Evolutionary conservation across 2,797 vertebrate species (phyloP).

Genomic region (Poeciliopsis paucimaculata): DNA sequence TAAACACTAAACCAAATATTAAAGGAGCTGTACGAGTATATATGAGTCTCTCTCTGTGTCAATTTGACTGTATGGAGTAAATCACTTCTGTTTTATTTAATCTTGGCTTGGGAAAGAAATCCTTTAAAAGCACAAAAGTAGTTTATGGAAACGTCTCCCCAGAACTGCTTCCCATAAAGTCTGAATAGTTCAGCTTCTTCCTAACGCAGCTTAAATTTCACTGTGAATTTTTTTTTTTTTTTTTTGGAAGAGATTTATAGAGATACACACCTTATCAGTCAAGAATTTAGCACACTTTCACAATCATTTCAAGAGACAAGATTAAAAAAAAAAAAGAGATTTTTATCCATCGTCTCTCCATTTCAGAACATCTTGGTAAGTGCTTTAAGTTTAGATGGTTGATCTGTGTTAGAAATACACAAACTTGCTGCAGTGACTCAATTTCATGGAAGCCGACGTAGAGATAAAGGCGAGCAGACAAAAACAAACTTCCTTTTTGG

Average conservation of each 20-base stretch:
- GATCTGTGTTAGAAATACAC: background rate
- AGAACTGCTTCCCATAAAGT: background rate
- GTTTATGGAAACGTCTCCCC: background rate
- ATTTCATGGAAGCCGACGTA: background rate
- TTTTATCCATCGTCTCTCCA: background rate
- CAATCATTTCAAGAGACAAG: background rate
- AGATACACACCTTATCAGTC: background rate
- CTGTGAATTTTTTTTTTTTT: background rate
- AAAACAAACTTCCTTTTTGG: conserved; percentile 14
- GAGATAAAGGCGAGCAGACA: conserved; percentile 9
- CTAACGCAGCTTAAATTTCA: background rate
- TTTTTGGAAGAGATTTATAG: background rate
- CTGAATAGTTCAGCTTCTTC: background rate
- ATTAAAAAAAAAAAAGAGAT: background rate
- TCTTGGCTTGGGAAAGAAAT: background rate
- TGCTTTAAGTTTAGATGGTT: background rate
- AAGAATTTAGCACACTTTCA: background rate
- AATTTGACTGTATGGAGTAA: background rate
- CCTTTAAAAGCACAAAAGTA: background rate
- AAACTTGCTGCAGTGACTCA: background rate
- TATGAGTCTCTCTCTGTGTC: background rate
- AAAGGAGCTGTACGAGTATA: background rate
- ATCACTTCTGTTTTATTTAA: background rate
- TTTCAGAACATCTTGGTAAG: background rate
- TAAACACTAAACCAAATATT: background rate